Conservation (phyloP, 2,797 vertebrate species). For the Coracias cyanogaster region DNA sequence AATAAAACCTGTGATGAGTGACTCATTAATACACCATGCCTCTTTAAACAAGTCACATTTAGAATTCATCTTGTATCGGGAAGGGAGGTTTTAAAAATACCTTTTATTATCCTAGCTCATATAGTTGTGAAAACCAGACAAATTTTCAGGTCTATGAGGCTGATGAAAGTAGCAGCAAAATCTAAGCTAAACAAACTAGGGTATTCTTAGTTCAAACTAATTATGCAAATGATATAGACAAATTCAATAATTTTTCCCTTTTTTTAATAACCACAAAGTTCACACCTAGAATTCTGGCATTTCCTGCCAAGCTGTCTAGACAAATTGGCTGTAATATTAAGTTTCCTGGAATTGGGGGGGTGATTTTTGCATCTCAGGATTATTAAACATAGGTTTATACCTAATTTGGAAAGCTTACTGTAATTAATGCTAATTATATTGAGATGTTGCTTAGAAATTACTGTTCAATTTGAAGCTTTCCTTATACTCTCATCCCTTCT, state of each 20-base stretch:
- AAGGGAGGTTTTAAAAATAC: neutral
- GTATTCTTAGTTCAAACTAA: slow-evolving; percentile 36
- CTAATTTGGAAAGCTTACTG: slow-evolving; percentile 53
- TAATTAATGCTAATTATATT: slow-evolving; percentile 68
- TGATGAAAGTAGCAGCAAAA: slow-evolving; percentile 12
- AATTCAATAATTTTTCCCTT: slow-evolving; percentile 15
- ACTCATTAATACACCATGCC: neutral
- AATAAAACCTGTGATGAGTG: neutral
- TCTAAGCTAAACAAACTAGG: neutral
- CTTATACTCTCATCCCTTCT: slow-evolving; percentile 4
- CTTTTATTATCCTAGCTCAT: neutral
- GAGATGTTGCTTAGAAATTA: slow-evolving; percentile 47
- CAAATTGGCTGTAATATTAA: slow-evolving; percentile 22
- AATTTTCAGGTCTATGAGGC: neutral
- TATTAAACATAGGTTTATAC: slow-evolving; percentile 47
- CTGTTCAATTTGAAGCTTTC: slow-evolving; percentile 41
- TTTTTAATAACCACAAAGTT: slow-evolving; percentile 38
- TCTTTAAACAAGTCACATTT: neutral
- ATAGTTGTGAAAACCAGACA: neutral
- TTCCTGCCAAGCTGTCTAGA: slow-evolving; percentile 65
- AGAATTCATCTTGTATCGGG: neutral
- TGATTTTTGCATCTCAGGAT: slow-evolving; percentile 44
- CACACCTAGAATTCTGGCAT: slow-evolving; percentile 42
- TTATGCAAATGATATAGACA: slow-evolving; percentile 25
- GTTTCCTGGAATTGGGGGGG: slow-evolving; percentile 27